Evolutionary conservation across 1,140 invertebrate species (phyloP), one percentile per base, ranked within the genome.

Genomic region (Drosophila subpulchrella): DNA sequence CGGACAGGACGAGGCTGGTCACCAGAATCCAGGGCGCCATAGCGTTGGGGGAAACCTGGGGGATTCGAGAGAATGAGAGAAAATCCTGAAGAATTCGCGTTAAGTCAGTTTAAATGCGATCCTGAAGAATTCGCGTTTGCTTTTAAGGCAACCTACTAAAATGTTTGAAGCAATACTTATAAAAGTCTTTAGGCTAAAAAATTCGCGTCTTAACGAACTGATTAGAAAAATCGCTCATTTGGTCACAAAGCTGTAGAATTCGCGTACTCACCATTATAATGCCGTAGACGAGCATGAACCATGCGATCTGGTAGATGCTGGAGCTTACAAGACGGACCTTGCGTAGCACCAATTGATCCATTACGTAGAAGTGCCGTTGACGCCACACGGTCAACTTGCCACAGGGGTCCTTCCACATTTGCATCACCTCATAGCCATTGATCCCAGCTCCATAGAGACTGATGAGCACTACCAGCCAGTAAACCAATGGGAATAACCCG

Each of bases 401-500:
- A 3, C 38, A 27, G 6, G 56, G 30, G 11, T 34, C n/a, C 1
- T 3, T 38, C 44, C 27, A 62, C n/a, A 81, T 36, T 0, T 15
- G 38, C 0, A 17, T 0, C 11, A 62, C 38, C 12, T 82, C 68
- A 5, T 15, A 10, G 12, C 54, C 2, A 15, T 47, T 70, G 32
- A 20, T 11, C 0, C 47, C 20, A 24, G 13, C 12, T 3, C 80
- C 80, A 3, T 12, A 0, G 0, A 53, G 0, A 11, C 56, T 57
- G 6, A 78, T 0, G 0, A 38, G 8, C 0, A 81, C 3, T 4
- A 75, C 60, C 6, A 57, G 8, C 68, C 68, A 81, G 15, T 51
- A 82, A 15, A 82, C 50, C 13, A 46, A 32, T 0, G 80, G 75
- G 12, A 82, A 78, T 17, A 36, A 51, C 7, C 62, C 68, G 4